Percentiles rank a stretch among this genome's conserved stretches.
Conservation (phyloP, 2,113 vertebrate species). For the Telmatochromis sp. region DNA sequence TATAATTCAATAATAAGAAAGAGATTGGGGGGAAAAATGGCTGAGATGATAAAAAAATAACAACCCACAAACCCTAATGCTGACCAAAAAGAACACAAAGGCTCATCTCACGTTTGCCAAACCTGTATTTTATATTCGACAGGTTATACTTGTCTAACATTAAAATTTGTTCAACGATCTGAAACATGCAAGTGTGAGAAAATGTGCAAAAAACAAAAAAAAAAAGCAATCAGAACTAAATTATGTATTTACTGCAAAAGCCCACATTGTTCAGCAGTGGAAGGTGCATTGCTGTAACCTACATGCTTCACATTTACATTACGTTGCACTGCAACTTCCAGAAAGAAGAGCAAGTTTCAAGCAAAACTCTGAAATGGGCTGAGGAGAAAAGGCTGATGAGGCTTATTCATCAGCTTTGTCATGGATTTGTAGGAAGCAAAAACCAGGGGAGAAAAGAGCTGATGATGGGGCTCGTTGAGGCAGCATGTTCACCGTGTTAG, state of each 20-base stretch:
- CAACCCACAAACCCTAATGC: background rate
- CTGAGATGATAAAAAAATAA: rapidly evolving
- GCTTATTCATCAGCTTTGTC: constrained; percentile 54
- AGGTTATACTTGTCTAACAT: background rate
- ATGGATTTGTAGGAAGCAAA: constrained; percentile 43
- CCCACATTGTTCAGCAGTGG: background rate
- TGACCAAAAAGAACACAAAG: background rate
- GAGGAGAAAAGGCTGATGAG: constrained; percentile 54
- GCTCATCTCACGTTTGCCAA: background rate
- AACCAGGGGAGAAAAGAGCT: constrained; percentile 48
- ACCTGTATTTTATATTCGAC: background rate
- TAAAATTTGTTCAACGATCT: background rate
- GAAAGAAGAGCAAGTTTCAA: background rate
- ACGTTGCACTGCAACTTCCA: background rate
- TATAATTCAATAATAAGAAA: background rate
- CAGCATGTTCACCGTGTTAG: constrained; percentile 21
- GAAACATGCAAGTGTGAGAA: background rate
- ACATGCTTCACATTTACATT: background rate
- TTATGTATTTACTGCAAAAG: background rate
- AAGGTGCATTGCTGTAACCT: background rate
- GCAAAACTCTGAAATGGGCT: constrained; percentile 10
- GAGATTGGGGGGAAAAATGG: rapidly evolving
- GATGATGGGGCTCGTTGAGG: constrained; percentile 37
- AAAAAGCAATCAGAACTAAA: background rate
- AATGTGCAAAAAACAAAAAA: background rate